Percentiles rank a stretch among this genome's conserved stretches.
phyloP scores from a whole-genome alignment of 2,797 vertebrate genomes.

The Orientallactaga sibirica region DNA sequence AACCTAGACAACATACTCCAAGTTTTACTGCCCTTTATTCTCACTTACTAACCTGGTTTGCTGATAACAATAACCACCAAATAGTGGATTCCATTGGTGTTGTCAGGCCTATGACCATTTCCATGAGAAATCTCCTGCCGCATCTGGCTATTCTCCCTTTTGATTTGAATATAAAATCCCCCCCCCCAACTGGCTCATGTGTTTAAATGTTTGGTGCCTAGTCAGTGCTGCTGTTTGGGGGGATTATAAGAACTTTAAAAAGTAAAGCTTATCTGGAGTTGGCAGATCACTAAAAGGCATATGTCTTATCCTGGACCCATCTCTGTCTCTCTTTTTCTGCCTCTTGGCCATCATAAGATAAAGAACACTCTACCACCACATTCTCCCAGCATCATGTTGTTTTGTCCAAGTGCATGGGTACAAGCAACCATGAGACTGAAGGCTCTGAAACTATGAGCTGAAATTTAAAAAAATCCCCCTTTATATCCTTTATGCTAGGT shows the following conservation, averaged over 20 bases:
- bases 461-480: too few relatives aligned
- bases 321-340: too few relatives aligned
- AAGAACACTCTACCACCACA: not conserved
- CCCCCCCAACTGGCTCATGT: too few relatives aligned
- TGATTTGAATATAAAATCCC: too few relatives aligned
- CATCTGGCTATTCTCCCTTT: too few relatives aligned
- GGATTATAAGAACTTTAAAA: not conserved
- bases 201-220: too few relatives aligned
- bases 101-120: not conserved
- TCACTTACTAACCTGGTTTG: not conserved
- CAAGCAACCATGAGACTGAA: not conserved
- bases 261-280: not conserved
- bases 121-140: not conserved
- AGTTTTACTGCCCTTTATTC: not conserved
- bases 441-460: not conserved
- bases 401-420: too few relatives aligned
- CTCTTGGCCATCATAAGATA: not conserved
- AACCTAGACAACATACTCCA: not conserved
- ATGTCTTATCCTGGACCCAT: not conserved
- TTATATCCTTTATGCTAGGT: not conserved
- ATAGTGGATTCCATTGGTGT: not conserved
- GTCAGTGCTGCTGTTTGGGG: too few relatives aligned
- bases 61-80: not conserved
- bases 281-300: not conserved
- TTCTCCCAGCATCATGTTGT: too few relatives aligned